Conservation (phyloP, 2,797 vertebrate genomes). For the Spea hammondii region DNA sequence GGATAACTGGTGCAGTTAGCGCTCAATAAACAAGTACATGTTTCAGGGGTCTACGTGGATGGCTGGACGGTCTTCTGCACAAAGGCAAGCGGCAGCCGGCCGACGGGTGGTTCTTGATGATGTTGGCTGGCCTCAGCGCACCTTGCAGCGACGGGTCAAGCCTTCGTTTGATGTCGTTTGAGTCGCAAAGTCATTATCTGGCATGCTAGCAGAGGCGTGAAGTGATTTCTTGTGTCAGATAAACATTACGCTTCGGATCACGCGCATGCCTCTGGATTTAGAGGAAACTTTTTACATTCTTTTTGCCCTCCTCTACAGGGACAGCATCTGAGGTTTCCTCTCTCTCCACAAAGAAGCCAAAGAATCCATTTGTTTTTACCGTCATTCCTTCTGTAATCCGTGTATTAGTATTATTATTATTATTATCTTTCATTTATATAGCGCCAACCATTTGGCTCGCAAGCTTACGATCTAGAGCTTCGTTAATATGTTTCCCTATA, state of each 20-base stretch:
- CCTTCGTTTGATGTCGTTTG: background rate
- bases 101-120: no score
- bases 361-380: background rate
- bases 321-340: background rate
- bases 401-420: no score
- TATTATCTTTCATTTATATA: no score
- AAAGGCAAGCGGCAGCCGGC: background rate
- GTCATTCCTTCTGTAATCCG: no score
- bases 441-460: no score
- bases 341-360: background rate
- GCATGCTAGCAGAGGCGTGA: background rate
- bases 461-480: no score
- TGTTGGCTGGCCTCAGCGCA: background rate
- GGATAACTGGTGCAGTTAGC: background rate
- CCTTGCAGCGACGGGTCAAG: background rate
- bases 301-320: no score
- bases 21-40: background rate
- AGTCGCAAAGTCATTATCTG: background rate
- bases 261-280: background rate
- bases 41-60: background rate
- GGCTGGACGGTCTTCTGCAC: background rate
- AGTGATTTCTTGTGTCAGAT: constrained; percentile 10
- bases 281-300: background rate
- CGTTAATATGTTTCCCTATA: no score
- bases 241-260: background rate